These are phyloP conservation scores for Mirza zaza DNA, from an alignment of 2,113 vertebrate species.

Conservation along the genomic window DNA sequence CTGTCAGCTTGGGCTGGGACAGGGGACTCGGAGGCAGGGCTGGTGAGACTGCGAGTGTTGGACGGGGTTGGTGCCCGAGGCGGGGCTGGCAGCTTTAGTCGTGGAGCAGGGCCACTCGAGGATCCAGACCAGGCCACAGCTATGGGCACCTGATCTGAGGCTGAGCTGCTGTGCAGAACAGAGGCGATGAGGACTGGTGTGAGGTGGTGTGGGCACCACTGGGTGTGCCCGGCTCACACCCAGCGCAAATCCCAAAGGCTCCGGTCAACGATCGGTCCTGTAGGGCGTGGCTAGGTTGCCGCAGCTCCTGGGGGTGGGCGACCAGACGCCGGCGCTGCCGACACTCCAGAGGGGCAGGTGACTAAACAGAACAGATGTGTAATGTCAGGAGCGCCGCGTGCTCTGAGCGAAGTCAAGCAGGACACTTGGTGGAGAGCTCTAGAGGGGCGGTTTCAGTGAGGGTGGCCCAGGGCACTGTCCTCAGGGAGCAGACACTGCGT, in stretches of 20 bases:
- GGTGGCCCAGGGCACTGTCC: neutral
- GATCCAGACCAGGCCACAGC: neutral
- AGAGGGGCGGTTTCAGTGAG: no score
- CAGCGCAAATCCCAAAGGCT: no score
- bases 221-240: neutral
- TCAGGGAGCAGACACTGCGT: neutral
- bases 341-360: rapidly evolving
- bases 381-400: rapidly evolving
- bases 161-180: rapidly evolving
- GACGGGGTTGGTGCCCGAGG: neutral
- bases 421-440: rapidly evolving
- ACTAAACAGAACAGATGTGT: rapidly evolving
- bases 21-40: rapidly evolving
- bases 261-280: rapidly evolving
- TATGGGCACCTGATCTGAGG: neutral
- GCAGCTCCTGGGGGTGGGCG: neutral
- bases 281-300: neutral
- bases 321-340: neutral
- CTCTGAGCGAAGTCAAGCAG: rapidly evolving
- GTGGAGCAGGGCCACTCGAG: neutral
- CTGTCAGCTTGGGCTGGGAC: neutral
- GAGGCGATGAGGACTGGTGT: no score
- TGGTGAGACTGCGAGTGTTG: no score
- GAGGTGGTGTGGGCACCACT: neutral
- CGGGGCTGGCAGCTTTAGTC: neutral